These are phyloP conservation scores for Myrmecophaga tridactyla DNA, from an alignment of 2,113 vertebrate species.

Conservation along the genomic window DNA sequence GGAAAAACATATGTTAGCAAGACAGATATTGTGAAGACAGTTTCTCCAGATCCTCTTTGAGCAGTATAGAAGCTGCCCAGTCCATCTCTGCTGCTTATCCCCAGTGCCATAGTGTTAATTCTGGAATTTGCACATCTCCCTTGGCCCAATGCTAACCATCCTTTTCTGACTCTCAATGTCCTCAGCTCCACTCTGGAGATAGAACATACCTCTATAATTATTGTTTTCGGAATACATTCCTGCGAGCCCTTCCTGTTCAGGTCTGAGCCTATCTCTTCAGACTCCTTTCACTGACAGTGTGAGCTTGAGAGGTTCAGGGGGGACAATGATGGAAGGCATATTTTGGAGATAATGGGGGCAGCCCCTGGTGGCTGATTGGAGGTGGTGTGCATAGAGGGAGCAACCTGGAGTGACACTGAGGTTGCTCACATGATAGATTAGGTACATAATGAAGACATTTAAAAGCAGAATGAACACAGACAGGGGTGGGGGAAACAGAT, in stretches of 20 bases:
- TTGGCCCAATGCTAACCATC: neutral
- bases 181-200: neutral
- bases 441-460: neutral
- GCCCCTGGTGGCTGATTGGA: accelerated
- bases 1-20: slow-evolving; percentile 19
- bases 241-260: neutral
- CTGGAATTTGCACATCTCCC: neutral
- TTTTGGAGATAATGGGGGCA: neutral
- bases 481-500: neutral
- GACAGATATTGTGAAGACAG: neutral
- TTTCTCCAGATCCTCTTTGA: neutral
- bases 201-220: neutral
- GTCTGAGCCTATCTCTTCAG: neutral
- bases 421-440: neutral
- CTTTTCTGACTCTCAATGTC: neutral
- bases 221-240: neutral
- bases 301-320: neutral
- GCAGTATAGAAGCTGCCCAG: neutral
- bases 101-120: neutral
- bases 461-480: neutral
- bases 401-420: neutral
- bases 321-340: neutral
- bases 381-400: neutral
- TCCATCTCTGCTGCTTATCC: neutral
- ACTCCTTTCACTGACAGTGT: neutral